Evolutionary conservation across 2,113 vertebrate species (phyloP).

Genomic region (Brachionichthys hirsutus): DNA sequence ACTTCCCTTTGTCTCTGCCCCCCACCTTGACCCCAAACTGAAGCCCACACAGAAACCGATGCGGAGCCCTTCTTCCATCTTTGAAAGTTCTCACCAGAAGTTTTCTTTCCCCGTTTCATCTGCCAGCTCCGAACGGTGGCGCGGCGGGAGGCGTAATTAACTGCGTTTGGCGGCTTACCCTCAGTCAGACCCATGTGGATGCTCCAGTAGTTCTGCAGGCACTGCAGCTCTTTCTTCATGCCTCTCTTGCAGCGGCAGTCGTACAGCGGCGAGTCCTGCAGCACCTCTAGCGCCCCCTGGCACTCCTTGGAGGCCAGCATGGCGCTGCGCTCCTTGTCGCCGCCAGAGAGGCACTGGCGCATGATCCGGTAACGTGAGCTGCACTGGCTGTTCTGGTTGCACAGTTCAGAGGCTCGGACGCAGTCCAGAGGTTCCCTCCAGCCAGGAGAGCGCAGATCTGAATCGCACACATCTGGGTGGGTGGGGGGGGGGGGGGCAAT

Average conservation of each 20-base stretch:
- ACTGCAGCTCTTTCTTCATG: conserved; percentile 95
- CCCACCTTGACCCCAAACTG: neutral
- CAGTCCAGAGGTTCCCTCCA: conserved; percentile 91
- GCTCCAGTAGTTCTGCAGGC: conserved; percentile 96
- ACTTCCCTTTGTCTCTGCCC: neutral
- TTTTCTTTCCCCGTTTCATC: neutral
- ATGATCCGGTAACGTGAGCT: conserved; percentile 92
- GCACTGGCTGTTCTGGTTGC: conserved; percentile 87
- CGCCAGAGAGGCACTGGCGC: conserved; percentile 92
- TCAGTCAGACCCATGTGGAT: conserved; percentile 90
- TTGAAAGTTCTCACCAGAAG: neutral
- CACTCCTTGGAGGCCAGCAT: conserved; percentile 94
- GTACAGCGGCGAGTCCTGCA: conserved; percentile 90
- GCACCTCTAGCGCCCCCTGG: conserved; percentile 88
- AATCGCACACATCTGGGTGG: conserved; percentile 76
- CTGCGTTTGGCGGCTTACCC: conserved; percentile 71
- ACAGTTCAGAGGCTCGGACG: conserved; percentile 89
- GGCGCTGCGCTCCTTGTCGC: conserved; percentile 83
- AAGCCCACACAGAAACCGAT: conserved; percentile 7
- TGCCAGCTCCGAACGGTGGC: neutral
- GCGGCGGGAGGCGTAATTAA: conserved; percentile 23
- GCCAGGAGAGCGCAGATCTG: conserved; percentile 74
- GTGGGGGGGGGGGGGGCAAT: neutral
- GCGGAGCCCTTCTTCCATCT: neutral
- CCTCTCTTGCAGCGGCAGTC: conserved; percentile 91